Conservation (phyloP, 2,888 invertebrate genomes). For the Pristionchus mayeri region DNA sequence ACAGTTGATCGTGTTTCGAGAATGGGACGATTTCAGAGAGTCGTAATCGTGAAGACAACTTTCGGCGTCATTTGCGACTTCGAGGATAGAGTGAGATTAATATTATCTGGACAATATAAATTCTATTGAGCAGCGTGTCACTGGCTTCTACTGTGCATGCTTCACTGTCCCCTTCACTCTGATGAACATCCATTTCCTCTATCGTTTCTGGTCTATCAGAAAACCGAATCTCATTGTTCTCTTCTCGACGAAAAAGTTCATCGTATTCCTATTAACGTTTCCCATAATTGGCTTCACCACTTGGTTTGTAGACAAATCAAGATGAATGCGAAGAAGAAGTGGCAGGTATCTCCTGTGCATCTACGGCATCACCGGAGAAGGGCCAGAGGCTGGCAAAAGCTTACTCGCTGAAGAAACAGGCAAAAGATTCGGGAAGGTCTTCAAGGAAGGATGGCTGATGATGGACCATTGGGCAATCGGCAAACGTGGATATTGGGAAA, state of each 20-base stretch:
- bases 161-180: neutral
- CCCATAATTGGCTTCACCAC: neutral
- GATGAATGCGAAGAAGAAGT: neutral
- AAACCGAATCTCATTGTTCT: neutral
- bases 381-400: neutral
- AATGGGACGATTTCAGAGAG: too few species aligned
- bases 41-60: too few species aligned
- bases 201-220: neutral
- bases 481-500: too few species aligned
- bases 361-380: neutral
- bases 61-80: too few species aligned
- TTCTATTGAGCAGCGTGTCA: neutral
- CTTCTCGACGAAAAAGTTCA: neutral
- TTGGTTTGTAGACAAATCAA: neutral
- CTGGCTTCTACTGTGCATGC: slow-evolving; percentile 12
- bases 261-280: neutral
- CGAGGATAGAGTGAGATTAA: too few species aligned
- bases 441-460: neutral
- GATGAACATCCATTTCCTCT: slow-evolving; percentile 29
- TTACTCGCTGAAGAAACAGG: neutral
- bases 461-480: neutral
- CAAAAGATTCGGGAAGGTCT: neutral
- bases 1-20: too few species aligned
- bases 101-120: too few species aligned
- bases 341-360: neutral